Conservation (phyloP, 2,888 invertebrate genomes). For the Bellardia pandia region DNA sequence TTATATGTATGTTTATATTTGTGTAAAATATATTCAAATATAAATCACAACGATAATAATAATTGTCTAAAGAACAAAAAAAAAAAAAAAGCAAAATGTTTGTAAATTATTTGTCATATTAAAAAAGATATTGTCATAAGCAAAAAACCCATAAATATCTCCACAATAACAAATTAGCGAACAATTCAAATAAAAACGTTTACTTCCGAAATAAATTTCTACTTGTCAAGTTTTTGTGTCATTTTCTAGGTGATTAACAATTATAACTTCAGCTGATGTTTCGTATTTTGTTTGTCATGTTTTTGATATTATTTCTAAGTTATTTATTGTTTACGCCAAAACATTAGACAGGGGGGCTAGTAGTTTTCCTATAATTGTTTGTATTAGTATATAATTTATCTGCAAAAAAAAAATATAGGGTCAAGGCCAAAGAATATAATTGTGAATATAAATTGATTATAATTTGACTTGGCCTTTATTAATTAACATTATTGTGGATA, state of each 20-base stretch:
- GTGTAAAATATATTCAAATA: slow-evolving; percentile 8
- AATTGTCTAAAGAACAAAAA: slow-evolving; percentile 77
- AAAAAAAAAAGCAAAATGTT: slow-evolving; percentile 54
- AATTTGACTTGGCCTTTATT: no score
- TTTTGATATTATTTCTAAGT: not conserved
- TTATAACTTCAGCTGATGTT: not conserved
- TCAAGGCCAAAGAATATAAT: no score
- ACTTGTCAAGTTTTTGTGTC: slow-evolving; percentile 57
- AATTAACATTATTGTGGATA: no score
- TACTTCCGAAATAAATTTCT: slow-evolving; percentile 28
- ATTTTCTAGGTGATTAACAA: slow-evolving; percentile 32
- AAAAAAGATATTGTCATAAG: slow-evolving; percentile 7
- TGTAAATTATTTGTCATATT: slow-evolving; percentile 39
- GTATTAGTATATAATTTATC: no score
- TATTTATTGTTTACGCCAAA: not conserved
- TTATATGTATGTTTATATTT: no score
- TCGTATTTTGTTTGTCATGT: not conserved
- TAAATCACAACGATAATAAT: slow-evolving; percentile 77
- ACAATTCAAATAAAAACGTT: slow-evolving; percentile 1
- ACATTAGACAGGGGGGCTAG: not conserved
- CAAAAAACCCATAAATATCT: not conserved
- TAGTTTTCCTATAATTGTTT: no score
- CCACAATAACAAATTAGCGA: not conserved
- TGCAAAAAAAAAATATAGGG: no score
- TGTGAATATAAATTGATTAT: no score